A percentile compares a stretch with the other conserved stretches of the same genome.
phyloP scores from a whole-genome alignment of 2,113 vertebrate genomes.

The Bagarius yarrelli region DNA sequence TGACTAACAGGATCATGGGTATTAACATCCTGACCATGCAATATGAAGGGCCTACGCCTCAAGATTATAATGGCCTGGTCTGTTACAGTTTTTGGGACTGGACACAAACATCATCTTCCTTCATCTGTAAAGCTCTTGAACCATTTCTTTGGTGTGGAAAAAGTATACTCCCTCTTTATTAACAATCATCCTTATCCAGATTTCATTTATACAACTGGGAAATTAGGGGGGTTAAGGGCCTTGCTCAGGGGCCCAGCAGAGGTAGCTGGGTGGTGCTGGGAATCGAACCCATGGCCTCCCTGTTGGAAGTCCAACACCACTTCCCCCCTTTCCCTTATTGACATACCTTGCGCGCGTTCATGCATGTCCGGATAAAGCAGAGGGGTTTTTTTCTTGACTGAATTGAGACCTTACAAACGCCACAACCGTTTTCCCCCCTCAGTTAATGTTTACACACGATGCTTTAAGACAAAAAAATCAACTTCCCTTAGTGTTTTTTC shows the following conservation, averaged over 20 bases:
- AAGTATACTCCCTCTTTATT: constrained; percentile 46
- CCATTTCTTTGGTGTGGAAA: constrained; percentile 24
- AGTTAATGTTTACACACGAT: constrained; percentile 8
- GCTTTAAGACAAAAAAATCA: background rate
- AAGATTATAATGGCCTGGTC: background rate
- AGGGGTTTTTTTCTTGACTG: constrained; percentile 69
- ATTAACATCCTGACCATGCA: background rate
- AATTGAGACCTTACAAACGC: constrained; percentile 56
- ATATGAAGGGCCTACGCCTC: background rate
- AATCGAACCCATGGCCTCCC: too few species aligned
- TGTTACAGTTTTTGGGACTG: background rate
- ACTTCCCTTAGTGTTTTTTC: too few species aligned
- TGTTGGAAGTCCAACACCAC: too few species aligned
- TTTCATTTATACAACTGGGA: too few species aligned
- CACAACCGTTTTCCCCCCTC: constrained; percentile 37
- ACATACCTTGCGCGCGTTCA: constrained; percentile 77
- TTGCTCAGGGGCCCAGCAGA: background rate
- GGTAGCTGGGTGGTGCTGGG: too few species aligned
- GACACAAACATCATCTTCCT: background rate
- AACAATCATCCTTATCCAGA: too few species aligned
- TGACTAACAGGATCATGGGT: background rate
- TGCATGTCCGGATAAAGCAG: constrained; percentile 74
- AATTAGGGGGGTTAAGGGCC: too few species aligned
- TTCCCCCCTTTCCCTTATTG: constrained; percentile 57
- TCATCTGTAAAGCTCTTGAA: background rate